Evolutionary conservation across 2,113 vertebrate species (phyloP), one percentile per base, ranked within the genome.

Genomic region (Heterotis niloticus): DNA sequence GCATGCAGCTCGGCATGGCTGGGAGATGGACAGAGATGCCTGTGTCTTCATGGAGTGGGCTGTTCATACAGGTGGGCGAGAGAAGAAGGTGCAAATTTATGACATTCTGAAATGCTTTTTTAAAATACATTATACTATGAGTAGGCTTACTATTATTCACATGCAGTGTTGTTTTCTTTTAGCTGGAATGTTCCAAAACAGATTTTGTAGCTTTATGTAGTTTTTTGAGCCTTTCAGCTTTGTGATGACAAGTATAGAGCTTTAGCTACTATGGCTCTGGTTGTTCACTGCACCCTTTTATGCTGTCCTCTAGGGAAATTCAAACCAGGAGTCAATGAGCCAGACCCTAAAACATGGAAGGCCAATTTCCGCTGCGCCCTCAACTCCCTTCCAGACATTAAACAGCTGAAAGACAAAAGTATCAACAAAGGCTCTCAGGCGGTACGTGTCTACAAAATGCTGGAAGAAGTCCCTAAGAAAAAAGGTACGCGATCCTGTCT

Each of bases 311-410:
- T 60, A 99, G 98, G 98, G 34, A 96, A 96, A 82, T 97, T 93
- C 12, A 90, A 87, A 65, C 86, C 88, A 12, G 96, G 96, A 0
- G 87, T 94, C 75, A 87, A 85, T 60, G 76, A 86, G 0, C 93
- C 96, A 0, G 98, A 99, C 81, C 94, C 98, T 0, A 99, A 99
- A 89, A 99, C 97, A 0, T 99, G 98, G 98, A 99, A 99, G 87
- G 96, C 98, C 5, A 99, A 99, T 82, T 99, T 99, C 78, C 96
- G 97, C 57, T 99, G 97, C 51, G 98, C 98, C 1, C 96, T 99
- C 96, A 99, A 99, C 82, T 99, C 98, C 0, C 88, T 99, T 74
- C 96, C 96, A 0, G 98, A 99, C 87, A 96, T 99, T 0, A 91
- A 97, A 80, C 96, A 99, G 85, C 94, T 99, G 78, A 99, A 97